Evolutionary conservation across 2,888 invertebrate genomes (phyloP), one percentile per base, ranked within the genome.

Genomic region (Epistrophe grossulariae): DNA sequence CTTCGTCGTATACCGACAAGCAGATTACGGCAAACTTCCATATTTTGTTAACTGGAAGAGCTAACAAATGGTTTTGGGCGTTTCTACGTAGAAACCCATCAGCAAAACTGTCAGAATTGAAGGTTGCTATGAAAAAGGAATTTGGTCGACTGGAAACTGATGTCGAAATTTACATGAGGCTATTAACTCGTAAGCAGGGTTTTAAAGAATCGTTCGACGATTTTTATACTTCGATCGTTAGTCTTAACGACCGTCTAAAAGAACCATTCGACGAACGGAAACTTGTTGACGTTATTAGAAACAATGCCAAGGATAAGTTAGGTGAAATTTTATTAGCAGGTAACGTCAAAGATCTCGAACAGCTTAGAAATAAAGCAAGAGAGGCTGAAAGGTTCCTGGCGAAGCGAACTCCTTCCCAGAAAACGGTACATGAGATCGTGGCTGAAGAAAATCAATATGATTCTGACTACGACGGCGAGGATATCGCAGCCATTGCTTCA

Each of bases 151-250:
- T 31, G 1, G 59, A 59, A n/a, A 59, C 17, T 11, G 59, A 59
- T 17, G 59, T 59, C 0, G 59, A 59, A 9, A 59, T 59, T 15
- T 59, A 59, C 9, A 59, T 59, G 59, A 40, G 13, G 3, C 31
- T 70, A 15, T 40, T 70, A 1, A 70, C 38, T 1, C 68, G 31
- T 1, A 31, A 31, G 6, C 31, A 31, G 31, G 31, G 55, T 40
- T 40, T 40, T 11, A 57, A 28, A 10, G 71, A 71, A 31, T 43
- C 71, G 10, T 70, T 70, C 10, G 55, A 70, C 8, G 68, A 68
- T n/a, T 4, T 68, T 35, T 68, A 35, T 15, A 35, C 8, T 11
- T 13, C 48, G 1, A 17, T 66, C 3, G 15, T 48, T 5, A 4
- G 7, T 5, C 28, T 57, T n/a, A 19, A 60, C 40, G 0, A n/a